Evolutionary conservation across 2,888 invertebrate genomes (phyloP).

Genomic region (Brachylomia viminalis): DNA sequence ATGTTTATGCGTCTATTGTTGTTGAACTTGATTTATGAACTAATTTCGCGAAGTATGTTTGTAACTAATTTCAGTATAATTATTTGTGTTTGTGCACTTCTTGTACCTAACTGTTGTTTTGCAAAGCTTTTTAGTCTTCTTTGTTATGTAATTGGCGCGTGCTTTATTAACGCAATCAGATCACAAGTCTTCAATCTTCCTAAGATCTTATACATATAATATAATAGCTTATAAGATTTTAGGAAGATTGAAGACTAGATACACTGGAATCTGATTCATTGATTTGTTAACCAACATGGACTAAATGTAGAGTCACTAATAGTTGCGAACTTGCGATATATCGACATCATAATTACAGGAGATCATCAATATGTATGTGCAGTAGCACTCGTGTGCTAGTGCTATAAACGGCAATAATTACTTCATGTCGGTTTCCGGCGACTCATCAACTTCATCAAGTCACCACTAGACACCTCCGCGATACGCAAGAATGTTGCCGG

Average conservation of each 20-base stretch:
- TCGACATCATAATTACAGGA: conserved; percentile 43
- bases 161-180: not conserved
- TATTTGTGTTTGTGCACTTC: not conserved
- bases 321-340: conserved; percentile 16
- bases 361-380: conserved; percentile 45
- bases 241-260: too few relatives aligned
- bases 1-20: conserved; percentile 52
- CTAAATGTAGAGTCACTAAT: conserved; percentile 8
- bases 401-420: conserved; percentile 50
- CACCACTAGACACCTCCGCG: conserved; percentile 44
- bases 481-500: conserved; percentile 70
- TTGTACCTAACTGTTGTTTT: not conserved
- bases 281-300: not conserved
- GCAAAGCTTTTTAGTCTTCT: not conserved
- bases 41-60: conserved; percentile 29
- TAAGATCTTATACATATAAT: not conserved
- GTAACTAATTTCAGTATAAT: conserved; percentile 6
- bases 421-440: conserved; percentile 66
- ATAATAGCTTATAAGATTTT: too few relatives aligned
- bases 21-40: conserved; percentile 39
- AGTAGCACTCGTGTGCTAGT: conserved; percentile 16
- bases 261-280: not conserved
- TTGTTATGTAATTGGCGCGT: not conserved
- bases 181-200: not conserved
- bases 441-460: conserved; percentile 66